phyloP scores from a whole-genome alignment of 2,113 vertebrate species.

The Coptodon bakossiorum region DNA sequence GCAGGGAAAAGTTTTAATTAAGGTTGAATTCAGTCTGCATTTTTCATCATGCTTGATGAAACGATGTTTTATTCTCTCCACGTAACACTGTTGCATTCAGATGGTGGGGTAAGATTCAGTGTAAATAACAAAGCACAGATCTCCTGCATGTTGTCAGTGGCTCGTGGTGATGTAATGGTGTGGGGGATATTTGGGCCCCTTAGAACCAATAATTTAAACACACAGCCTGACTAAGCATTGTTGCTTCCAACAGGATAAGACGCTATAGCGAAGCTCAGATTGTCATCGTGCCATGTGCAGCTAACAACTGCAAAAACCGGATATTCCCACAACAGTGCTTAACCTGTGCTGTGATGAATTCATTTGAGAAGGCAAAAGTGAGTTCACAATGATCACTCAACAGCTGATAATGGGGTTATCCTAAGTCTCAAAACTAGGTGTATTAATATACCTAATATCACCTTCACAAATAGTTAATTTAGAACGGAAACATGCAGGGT shows the following conservation, averaged over 20 bases:
- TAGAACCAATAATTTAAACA: not conserved
- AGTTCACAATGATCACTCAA: not conserved
- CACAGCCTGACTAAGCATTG: not conserved
- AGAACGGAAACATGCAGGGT: no score
- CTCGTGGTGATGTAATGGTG: not conserved
- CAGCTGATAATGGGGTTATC: not conserved
- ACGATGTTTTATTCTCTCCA: rapidly evolving
- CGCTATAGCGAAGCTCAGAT: not conserved
- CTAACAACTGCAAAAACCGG: not conserved
- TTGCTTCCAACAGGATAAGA: not conserved
- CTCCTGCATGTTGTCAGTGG: not conserved
- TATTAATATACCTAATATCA: not conserved
- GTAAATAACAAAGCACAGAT: not conserved
- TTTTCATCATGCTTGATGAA: not conserved
- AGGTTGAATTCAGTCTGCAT: not conserved
- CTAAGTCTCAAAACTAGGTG: not conserved
- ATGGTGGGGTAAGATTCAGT: not conserved
- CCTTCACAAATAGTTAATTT: no score
- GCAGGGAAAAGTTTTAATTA: not conserved
- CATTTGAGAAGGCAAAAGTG: not conserved
- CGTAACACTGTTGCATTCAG: not conserved
- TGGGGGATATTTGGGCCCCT: not conserved
- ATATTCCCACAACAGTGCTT: not conserved
- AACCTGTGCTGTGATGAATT: not conserved
- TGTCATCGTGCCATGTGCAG: not conserved